phyloP scores from a whole-genome alignment of 2,797 vertebrate species.

The Champsocephalus esox region DNA sequence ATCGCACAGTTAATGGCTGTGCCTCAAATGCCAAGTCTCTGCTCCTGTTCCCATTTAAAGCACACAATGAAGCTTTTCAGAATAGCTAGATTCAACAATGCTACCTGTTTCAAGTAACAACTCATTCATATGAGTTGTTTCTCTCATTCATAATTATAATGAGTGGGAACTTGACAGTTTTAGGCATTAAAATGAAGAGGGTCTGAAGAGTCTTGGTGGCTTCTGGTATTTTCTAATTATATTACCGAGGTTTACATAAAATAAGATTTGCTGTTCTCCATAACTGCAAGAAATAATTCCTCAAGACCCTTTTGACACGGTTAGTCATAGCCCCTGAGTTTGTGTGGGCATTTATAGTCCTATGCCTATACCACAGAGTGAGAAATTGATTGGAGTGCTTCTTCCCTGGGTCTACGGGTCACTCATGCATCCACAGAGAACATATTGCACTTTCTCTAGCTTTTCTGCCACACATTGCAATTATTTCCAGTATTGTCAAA shows the following conservation, averaged over 20 bases:
- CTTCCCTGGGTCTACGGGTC: slow-evolving; percentile 12
- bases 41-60: slow-evolving; percentile 40
- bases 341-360: background rate
- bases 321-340: background rate
- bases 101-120: slow-evolving; percentile 46
- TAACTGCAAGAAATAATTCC: background rate
- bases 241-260: background rate
- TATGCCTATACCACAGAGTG: background rate
- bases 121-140: slow-evolving; percentile 37
- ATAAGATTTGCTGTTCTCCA: background rate
- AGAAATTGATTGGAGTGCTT: slow-evolving; percentile 4
- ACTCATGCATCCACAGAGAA: slow-evolving; percentile 5
- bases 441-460: slow-evolving; percentile 15
- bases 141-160: slow-evolving; percentile 26
- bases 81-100: slow-evolving; percentile 43
- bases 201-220: slow-evolving; percentile 17
- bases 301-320: background rate
- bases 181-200: slow-evolving; percentile 31
- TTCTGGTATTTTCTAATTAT: slow-evolving; percentile 6
- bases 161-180: slow-evolving; percentile 34
- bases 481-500: slow-evolving; percentile 29
- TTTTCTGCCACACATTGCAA: slow-evolving; percentile 14
- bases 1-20: slow-evolving; percentile 19
- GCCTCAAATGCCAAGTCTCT: slow-evolving; percentile 13
- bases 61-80: slow-evolving; percentile 45